These are phyloP conservation scores for Tinamus guttatus DNA, from an alignment of 2,113 vertebrate genomes.

Conservation along the genomic window DNA sequence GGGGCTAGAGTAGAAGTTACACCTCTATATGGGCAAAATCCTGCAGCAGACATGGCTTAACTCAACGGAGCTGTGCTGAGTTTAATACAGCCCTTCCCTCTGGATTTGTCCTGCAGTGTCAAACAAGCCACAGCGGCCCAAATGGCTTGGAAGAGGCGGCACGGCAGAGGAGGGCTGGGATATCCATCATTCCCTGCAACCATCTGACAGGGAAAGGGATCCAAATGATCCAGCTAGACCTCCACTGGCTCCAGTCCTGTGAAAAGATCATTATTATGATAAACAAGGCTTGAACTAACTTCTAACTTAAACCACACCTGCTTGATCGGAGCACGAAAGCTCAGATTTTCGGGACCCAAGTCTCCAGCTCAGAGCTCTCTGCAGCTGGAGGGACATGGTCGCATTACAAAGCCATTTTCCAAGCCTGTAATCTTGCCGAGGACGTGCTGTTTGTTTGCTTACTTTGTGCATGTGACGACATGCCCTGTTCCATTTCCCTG, in stretches of 20 bases:
- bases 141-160: neutral
- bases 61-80: neutral
- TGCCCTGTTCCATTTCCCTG: neutral
- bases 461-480: neutral
- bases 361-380: accelerated
- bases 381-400: accelerated
- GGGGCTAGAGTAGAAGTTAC: accelerated
- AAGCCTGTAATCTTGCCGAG: accelerated
- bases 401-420: accelerated
- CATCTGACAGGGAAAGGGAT: neutral
- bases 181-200: neutral
- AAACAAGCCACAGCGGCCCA: neutral
- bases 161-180: neutral
- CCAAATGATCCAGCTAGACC: accelerated
- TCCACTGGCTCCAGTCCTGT: neutral
- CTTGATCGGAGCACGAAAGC: accelerated
- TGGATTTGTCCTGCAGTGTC: neutral
- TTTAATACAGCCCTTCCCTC: neutral
- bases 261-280: accelerated
- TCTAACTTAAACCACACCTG: neutral
- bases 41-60: neutral
- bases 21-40: accelerated
- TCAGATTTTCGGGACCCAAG: too few species aligned
- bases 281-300: accelerated
- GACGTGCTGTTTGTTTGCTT: neutral